phyloP scores from a whole-genome alignment of 1,140 invertebrate genomes.

The Ips typographus region DNA sequence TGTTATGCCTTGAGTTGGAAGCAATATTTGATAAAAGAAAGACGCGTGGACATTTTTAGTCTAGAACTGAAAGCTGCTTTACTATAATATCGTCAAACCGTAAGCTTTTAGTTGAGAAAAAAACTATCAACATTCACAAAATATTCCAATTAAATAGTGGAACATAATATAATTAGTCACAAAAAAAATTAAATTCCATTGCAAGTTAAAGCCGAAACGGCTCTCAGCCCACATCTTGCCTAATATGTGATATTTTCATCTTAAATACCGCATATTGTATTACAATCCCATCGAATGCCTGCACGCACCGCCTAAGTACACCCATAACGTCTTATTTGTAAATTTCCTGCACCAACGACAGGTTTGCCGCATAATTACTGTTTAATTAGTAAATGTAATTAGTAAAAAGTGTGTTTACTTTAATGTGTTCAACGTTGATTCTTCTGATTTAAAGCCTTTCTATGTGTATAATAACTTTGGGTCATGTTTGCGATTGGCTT shows the following conservation, averaged over 20 bases:
- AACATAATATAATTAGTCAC: too few relatives aligned
- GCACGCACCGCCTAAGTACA: slow-evolving; percentile 22
- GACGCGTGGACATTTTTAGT: too few relatives aligned
- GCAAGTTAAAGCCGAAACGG: too few relatives aligned
- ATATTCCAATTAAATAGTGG: too few relatives aligned
- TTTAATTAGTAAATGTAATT: slow-evolving; percentile 22
- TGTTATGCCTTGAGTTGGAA: too few relatives aligned
- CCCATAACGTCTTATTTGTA: slow-evolving; percentile 16
- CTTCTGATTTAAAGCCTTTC: slow-evolving; percentile 16
- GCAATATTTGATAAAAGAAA: too few relatives aligned
- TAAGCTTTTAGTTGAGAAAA: too few relatives aligned
- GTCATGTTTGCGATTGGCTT: slow-evolving; percentile 10
- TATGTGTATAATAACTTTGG: slow-evolving; percentile 6
- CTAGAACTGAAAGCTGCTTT: too few relatives aligned
- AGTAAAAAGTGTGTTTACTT: slow-evolving; percentile 18
- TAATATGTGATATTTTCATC: neutral
- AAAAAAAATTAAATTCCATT: too few relatives aligned
- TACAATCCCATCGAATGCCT: slow-evolving; percentile 24
- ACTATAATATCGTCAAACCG: too few relatives aligned
- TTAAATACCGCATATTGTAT: slow-evolving; percentile 2
- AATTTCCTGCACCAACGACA: slow-evolving; percentile 13
- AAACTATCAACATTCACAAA: too few relatives aligned
- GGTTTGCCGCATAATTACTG: slow-evolving; percentile 22
- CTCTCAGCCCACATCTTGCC: too few relatives aligned
- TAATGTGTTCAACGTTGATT: slow-evolving; percentile 2